phyloP scores from a whole-genome alignment of 2,113 vertebrate species.

The Brachyistius frenatus region DNA sequence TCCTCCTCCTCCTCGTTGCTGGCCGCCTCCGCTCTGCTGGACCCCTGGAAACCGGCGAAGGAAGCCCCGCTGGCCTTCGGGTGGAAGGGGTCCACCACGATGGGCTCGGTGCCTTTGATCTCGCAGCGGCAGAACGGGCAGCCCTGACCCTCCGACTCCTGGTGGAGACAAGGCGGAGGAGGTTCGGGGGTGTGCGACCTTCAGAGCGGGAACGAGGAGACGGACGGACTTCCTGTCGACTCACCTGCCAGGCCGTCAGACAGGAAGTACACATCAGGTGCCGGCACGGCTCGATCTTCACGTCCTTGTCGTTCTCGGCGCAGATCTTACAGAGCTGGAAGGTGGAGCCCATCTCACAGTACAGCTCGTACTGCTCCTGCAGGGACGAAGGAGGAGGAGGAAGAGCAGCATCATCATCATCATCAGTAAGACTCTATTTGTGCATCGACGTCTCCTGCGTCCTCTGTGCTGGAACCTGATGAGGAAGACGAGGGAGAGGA shows the following conservation, averaged over 20 bases:
- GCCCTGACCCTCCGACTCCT: slow-evolving; percentile 98
- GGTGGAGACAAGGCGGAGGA: not conserved
- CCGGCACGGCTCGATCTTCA: slow-evolving; percentile 98
- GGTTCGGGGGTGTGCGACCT: too few species aligned
- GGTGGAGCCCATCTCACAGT: slow-evolving; percentile 99
- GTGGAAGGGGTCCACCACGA: slow-evolving; percentile 97
- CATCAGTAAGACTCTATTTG: too few species aligned
- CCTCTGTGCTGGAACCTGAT: not conserved
- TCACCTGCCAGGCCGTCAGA: slow-evolving; percentile 98
- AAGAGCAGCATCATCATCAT: not conserved
- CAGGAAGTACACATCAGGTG: slow-evolving; percentile 99
- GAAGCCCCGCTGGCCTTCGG: slow-evolving; percentile 86
- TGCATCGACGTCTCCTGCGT: not conserved
- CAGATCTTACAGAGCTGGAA: slow-evolving; percentile 99
- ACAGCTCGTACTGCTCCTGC: slow-evolving; percentile 98
- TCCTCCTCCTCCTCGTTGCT: slow-evolving; percentile 94
- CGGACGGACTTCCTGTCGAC: not conserved
- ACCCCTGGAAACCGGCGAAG: slow-evolving; percentile 87
- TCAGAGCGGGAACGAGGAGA: too few species aligned
- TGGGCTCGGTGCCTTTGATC: slow-evolving; percentile 98
- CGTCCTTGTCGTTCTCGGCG: slow-evolving; percentile 98
- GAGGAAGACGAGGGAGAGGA: not conserved
- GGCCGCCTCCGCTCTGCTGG: slow-evolving; percentile 87
- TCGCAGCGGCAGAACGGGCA: slow-evolving; percentile 98
- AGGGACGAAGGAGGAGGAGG: not conserved